phyloP scores from a whole-genome alignment of 2,797 vertebrate genomes.

The Gallinago solitaria region DNA sequence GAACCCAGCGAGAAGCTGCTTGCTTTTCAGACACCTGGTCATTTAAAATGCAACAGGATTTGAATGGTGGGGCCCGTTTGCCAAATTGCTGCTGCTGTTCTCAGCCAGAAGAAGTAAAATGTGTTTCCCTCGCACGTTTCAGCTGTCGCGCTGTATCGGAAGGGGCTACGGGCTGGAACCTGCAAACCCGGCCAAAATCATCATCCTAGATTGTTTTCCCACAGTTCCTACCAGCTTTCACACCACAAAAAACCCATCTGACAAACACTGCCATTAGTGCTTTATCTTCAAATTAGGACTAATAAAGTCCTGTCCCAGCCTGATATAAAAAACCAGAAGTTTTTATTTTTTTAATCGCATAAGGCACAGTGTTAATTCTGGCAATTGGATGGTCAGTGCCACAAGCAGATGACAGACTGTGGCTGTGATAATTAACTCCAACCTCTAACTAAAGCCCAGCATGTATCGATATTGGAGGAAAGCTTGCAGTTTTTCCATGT shows the following conservation, averaged over 20 bases:
- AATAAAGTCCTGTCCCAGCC: not conserved
- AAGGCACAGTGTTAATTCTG: not conserved
- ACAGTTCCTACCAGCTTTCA: slow-evolving; percentile 9
- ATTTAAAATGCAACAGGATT: slow-evolving; percentile 71
- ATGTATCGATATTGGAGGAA: not conserved
- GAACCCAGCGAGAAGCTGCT: slow-evolving; percentile 16
- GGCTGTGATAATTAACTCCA: not conserved
- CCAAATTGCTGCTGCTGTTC: slow-evolving; percentile 62
- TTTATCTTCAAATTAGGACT: slow-evolving; percentile 9
- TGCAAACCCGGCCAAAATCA: slow-evolving; percentile 32
- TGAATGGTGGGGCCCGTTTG: slow-evolving; percentile 27
- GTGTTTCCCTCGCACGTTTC: slow-evolving; percentile 57
- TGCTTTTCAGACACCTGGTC: slow-evolving; percentile 69
- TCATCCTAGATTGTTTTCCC: not conserved
- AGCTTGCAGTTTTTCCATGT: not conserved
- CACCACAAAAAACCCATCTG: slow-evolving; percentile 9
- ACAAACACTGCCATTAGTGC: not conserved
- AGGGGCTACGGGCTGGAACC: not conserved
- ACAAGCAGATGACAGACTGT: not conserved
- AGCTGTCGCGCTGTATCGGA: slow-evolving; percentile 32
- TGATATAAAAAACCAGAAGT: not conserved
- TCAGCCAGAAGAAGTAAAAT: slow-evolving; percentile 70
- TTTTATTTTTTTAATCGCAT: slow-evolving; percentile 5
- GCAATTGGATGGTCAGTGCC: not conserved
- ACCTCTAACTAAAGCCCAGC: not conserved